phyloP scores from a whole-genome alignment of 2,797 vertebrate genomes.

The Limnodromus scolopaceus region DNA sequence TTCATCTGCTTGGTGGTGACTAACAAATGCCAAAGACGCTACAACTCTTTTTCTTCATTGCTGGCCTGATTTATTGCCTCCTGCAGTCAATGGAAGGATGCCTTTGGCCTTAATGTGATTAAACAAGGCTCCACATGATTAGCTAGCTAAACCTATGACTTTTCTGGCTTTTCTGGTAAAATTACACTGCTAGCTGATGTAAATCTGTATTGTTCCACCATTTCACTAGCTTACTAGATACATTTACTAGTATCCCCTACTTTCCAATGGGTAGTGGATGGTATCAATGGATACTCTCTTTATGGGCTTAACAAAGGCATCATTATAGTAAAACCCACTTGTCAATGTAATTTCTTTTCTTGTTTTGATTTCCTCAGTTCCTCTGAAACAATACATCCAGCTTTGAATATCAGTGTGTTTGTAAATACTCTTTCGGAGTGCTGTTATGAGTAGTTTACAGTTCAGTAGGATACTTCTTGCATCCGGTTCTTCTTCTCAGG shows the following conservation, averaged over 20 bases:
- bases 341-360: background rate
- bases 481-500: background rate
- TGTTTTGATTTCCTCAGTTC: conserved; percentile 4
- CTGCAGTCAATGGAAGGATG: background rate
- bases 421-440: background rate
- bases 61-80: background rate
- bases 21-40: background rate
- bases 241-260: background rate
- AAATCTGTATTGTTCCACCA: background rate
- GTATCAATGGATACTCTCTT: background rate
- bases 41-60: background rate
- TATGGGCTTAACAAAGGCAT: background rate
- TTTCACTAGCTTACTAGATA: background rate
- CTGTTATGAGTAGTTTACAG: background rate
- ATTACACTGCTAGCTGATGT: background rate
- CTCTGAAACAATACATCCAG: background rate
- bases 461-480: background rate
- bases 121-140: background rate
- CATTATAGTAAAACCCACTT: background rate
- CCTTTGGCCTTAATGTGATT: background rate
- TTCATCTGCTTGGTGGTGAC: background rate
- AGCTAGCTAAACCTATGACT: background rate
- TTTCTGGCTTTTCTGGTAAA: background rate
- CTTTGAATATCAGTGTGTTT: conserved; percentile 3
- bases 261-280: background rate